Evolutionary conservation across 2,797 vertebrate genomes (phyloP), one percentile per base, ranked within the genome.

Genomic region (Liasis olivaceus): DNA sequence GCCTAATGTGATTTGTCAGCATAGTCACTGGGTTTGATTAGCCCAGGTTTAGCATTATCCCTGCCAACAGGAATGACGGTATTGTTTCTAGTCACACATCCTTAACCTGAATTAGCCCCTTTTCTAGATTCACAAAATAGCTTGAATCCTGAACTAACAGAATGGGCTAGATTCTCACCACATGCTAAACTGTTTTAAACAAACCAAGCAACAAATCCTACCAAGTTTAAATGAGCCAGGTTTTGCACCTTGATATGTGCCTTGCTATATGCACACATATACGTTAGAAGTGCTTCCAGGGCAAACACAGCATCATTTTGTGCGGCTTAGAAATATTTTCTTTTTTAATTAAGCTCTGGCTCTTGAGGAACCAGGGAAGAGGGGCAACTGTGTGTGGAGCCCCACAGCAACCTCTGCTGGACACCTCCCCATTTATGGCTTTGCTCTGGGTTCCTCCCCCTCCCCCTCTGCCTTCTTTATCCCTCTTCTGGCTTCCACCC

Each of bases 341-440:
- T 90, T 94, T 94, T 92, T 93, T 66, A 94, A 36, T 12, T 85
- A 89, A 91, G 90, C 94, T 89, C 89, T 88, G 20, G 85, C 89
- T 93, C 90, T 58, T 91, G 51, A 56, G 94, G 94, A 93, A 0
- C 4, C 17, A 58, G 89, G 59, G 59, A 15, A 90, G 20, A 58
- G 89, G 2, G 89, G 89, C 87, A 92, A 0, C 63, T 26, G 5
- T 0, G 0, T 2, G 0, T 13, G 20, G 85, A 72, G 77, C 91
- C 91, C 90, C 51, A 81, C 81, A 72, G 85, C 86, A n/a, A 17
- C 31, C 1, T 4, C 94, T 20, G 1, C 92, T 92, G 91, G 85
- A 77, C 11, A 28, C 91, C 77, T 22, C 36, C 90, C 87, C 56
- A 24, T 47, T 77, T 77, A 20, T 0, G 4, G 9, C 12, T 81